Conservation (phyloP, 1,140 invertebrate species). For the Aphelenchoides fujianensis region DNA sequence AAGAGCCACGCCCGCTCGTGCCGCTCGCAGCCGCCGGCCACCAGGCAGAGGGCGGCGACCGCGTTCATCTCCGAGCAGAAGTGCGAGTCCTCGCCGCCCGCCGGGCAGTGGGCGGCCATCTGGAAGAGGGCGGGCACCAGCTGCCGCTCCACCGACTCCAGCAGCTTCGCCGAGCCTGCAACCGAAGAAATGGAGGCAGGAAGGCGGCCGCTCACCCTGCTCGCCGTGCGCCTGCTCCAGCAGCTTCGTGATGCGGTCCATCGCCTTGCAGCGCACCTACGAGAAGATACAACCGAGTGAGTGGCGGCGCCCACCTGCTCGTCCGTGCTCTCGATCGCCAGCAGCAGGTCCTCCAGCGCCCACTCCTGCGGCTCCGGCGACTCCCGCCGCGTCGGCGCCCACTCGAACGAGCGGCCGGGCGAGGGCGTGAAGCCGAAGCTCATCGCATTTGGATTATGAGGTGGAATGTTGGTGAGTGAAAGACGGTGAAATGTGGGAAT, state of each 20-base stretch:
- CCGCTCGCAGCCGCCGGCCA: slow-evolving; percentile 14
- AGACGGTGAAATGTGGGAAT: too few relatives aligned
- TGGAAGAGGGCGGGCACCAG: not conserved
- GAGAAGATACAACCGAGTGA: too few relatives aligned
- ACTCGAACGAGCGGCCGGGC: too few relatives aligned
- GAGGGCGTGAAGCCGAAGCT: too few relatives aligned
- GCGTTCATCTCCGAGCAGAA: not conserved
- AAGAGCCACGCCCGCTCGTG: slow-evolving; percentile 37
- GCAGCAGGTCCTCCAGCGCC: too few relatives aligned
- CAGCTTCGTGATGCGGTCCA: not conserved
- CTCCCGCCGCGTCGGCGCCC: too few relatives aligned
- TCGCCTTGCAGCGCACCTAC: too few relatives aligned
- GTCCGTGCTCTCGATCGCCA: too few relatives aligned
- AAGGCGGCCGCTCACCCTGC: not conserved
- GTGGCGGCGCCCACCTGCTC: too few relatives aligned
- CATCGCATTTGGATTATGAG: too few relatives aligned
- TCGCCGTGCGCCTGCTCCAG: not conserved
- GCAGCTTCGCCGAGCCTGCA: not conserved
- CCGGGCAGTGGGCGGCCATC: not conserved
- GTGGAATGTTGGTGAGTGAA: too few relatives aligned
- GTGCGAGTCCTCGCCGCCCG: not conserved
- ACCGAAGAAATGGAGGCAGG: not conserved
- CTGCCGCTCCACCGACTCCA: not conserved
- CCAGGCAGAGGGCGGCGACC: not conserved
- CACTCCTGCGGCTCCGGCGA: too few relatives aligned